Conservation (phyloP, 2,113 vertebrate genomes). For the Podilymbus podiceps region DNA sequence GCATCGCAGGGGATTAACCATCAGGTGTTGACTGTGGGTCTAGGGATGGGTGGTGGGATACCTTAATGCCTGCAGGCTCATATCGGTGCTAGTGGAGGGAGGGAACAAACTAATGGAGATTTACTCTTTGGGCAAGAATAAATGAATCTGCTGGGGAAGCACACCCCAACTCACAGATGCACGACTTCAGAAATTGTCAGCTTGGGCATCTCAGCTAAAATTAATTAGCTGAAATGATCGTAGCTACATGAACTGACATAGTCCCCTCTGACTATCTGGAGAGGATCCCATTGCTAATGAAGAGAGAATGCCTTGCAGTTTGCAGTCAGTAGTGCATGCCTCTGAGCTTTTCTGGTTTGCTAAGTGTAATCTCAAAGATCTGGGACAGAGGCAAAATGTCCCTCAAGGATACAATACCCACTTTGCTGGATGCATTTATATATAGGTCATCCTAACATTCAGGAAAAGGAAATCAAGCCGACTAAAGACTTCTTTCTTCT, state of each 20-base stretch:
- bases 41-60: background rate
- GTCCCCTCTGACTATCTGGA: background rate
- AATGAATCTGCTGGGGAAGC: background rate
- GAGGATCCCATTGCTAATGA: background rate
- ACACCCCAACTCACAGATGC: background rate
- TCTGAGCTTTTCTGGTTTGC: background rate
- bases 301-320: background rate
- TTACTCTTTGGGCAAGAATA: background rate
- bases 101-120: background rate
- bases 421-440: background rate
- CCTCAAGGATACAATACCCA: background rate
- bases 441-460: background rate
- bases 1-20: background rate
- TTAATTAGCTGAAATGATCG: conserved; percentile 51
- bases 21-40: background rate
- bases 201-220: background rate
- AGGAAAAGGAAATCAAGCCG: background rate
- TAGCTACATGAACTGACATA: background rate
- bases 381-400: background rate
- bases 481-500: background rate
- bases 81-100: no score
- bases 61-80: background rate
- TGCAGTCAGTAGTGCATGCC: background rate
- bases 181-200: background rate
- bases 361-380: background rate